phyloP scores from a whole-genome alignment of 35 echinoderm and acorn worm species.

The Ophiothrix spiculata region DNA sequence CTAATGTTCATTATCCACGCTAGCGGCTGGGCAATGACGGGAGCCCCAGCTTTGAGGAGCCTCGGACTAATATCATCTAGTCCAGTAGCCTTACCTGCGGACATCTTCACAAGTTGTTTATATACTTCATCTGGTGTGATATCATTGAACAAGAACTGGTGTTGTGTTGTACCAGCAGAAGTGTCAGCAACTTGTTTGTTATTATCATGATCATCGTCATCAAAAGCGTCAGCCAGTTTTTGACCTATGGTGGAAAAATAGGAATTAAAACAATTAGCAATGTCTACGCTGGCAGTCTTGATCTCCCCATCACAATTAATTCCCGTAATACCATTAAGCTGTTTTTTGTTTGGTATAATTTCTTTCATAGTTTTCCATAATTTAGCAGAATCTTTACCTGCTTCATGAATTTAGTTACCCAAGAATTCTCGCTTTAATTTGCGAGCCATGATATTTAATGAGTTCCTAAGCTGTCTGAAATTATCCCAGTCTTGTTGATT shows the following conservation, averaged over 20 bases:
- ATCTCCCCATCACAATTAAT: background rate
- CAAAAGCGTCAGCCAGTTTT: background rate
- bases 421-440: background rate
- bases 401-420: background rate
- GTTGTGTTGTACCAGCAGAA: background rate
- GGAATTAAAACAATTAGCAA: background rate
- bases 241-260: background rate
- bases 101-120: background rate
- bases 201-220: background rate
- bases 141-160: background rate
- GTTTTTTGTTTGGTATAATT: background rate
- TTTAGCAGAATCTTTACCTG: background rate
- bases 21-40: background rate
- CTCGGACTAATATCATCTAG: slow-evolving; percentile 1
- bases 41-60: slow-evolving; percentile 7
- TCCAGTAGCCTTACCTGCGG: slow-evolving; percentile 24
- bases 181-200: too few relatives aligned
- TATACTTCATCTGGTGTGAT: background rate
- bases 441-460: background rate
- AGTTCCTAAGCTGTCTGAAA: background rate
- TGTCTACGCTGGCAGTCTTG: background rate
- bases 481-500: background rate
- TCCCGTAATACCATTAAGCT: background rate
- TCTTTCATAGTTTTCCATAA: background rate
- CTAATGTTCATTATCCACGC: slow-evolving; percentile 1